These are phyloP conservation scores for Rhodeus uyekii DNA, from an alignment of 2,797 vertebrate genomes.

Conservation along the genomic window DNA sequence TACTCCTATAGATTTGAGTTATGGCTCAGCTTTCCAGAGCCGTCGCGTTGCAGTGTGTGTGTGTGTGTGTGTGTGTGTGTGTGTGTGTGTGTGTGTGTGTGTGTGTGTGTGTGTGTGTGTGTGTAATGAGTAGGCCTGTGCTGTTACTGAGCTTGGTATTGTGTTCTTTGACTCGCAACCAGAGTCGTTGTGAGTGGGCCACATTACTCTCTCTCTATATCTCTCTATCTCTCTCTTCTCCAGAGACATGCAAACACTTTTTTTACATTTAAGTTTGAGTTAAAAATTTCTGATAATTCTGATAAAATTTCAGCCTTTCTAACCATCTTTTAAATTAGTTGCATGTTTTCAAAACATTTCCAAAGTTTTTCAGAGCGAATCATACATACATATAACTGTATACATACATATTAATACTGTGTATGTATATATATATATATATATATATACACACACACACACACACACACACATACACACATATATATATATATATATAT, in stretches of 20 bases:
- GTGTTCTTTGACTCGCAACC: constrained; percentile 35
- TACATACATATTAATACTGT: neutral
- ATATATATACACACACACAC: too few species aligned
- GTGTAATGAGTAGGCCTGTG: constrained; percentile 26
- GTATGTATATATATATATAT: neutral
- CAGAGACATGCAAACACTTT: constrained; percentile 10
- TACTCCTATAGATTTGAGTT: constrained; percentile 29
- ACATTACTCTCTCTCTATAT: constrained; percentile 47
- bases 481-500: too few species aligned
- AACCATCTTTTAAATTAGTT: neutral
- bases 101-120: constrained; percentile 1
- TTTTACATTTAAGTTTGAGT: neutral
- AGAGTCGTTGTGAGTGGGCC: constrained; percentile 38
- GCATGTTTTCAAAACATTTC: neutral
- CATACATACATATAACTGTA: neutral
- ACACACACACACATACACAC: too few species aligned
- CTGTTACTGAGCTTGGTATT: constrained; percentile 36
- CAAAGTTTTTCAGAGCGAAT: neutral
- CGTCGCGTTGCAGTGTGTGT: neutral
- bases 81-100: constrained; percentile 15
- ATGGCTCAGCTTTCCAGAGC: constrained; percentile 21
- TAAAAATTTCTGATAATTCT: neutral
- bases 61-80: neutral
- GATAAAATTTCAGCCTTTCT: neutral
- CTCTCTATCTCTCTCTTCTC: constrained; percentile 42